Evolutionary conservation across 2,113 vertebrate species (phyloP).

Genomic region (Camelus dromedarius): DNA sequence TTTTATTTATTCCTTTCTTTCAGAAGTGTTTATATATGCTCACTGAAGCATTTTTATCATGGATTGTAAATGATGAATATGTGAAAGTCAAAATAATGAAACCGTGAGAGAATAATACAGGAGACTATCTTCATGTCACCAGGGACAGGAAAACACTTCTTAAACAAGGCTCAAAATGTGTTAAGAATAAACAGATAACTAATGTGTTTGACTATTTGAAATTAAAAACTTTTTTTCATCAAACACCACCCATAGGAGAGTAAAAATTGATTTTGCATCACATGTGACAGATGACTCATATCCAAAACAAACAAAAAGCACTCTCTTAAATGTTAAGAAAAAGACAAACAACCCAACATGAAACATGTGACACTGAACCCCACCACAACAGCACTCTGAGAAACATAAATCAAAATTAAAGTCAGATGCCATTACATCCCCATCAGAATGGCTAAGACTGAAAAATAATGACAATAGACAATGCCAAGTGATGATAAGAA

Average conservation of each 20-base stretch:
- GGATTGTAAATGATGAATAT: background rate
- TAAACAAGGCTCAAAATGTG: background rate
- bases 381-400: background rate
- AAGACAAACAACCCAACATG: background rate
- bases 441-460: background rate
- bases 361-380: background rate
- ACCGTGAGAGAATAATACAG: background rate
- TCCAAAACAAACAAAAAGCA: background rate
- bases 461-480: background rate
- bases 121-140: background rate
- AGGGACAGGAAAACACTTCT: background rate
- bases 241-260: background rate
- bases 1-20: background rate
- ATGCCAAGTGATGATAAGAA: background rate
- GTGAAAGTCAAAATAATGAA: background rate
- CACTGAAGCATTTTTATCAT: background rate
- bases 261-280: background rate
- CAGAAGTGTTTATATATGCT: background rate
- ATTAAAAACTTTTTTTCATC: background rate
- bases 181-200: background rate
- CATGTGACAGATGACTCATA: background rate
- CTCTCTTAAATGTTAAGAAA: background rate
- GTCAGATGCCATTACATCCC: background rate
- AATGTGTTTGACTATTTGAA: background rate
- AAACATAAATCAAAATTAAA: background rate